Evolutionary conservation across 1,140 invertebrate species (phyloP), one percentile per base, ranked within the genome.

Genomic region (Teleogryllus occipitalis): DNA sequence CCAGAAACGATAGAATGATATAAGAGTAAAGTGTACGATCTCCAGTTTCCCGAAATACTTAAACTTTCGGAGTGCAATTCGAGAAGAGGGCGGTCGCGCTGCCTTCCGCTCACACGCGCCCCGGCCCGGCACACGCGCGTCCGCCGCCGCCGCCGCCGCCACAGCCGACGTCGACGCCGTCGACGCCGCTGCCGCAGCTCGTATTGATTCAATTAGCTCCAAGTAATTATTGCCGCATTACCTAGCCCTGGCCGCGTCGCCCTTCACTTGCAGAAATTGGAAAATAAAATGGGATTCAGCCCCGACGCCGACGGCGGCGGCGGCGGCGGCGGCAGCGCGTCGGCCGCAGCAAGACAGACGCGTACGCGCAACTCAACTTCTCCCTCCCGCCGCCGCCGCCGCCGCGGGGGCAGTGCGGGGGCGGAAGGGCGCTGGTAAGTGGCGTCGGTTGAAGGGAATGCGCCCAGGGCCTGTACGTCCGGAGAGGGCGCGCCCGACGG

Each of bases 201-300:
- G 54, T 65, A 65, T 65, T 65, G 54, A 65, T 65, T 65, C 54
- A 65, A 65, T 65, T 65, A 65, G 54, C 54, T 14, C 54, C 54
- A 65, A 65, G 54, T 65, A 65, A 65, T 65, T 65, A 65, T 65
- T 1, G 54, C 54, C 54, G 54, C 18, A 65, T 65, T 65, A 65
- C 54, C 54, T 65, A 65, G 54, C 54, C 54, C 54, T 65, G 54
- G 54, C 54, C 18, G 54, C 54, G 18, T 18, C 54, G 54, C 54
- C 54, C 54, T 65, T 65, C 54, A 65, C 54, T 65, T 65, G 54
- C 54, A 65, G 54, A 65, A 65, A 65, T 65, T 65, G 54, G 54
- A 65, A 65, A 65, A 65, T 65, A 65, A 65, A 65, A 65, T 65
- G 54, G 54, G 54, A 65, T 65, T 65, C 54, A 65, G 18, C 54